Base-by-base conservation (phyloP, 2,888 invertebrate species). In the Xestia ashworthii region DNA sequence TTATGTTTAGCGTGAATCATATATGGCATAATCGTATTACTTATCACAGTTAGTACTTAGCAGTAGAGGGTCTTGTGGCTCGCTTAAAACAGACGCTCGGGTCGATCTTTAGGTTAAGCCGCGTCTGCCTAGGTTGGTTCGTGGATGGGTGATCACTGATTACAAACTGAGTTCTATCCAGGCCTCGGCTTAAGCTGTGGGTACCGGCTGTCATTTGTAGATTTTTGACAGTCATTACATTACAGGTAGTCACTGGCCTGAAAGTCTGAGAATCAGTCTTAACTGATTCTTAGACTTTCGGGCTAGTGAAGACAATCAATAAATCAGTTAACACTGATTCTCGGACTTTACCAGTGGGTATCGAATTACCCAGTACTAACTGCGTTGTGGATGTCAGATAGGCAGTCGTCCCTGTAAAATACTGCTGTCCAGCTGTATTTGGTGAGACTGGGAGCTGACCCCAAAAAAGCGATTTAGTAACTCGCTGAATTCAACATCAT, bases 1-100 rank as follows among this genome's bases (percentile, higher is more conserved):
- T 78, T 74, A 65, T 74, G 80, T 53, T 83, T 67, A 68, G 50
- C 55, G 62, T 58, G 58, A 58, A 75, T 25, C 75, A 6, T 81
- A 81, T 72, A 66, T 48, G 80, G 78, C 5, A 81, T 80, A 73
- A 81, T 81, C 81, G 44, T 38, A 74, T 80, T 80, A 81, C 55
- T 80, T 81, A 81, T 65, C 68, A 50, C 44, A 68, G 38, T 78
- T 75, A 16, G 53, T 48, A 19, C 64, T 64, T 64, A 41, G 5
- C 44, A 14, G 14, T 58, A 14, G 22, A 53, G 25, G 25, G 16
- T 5, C 58, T 25, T 14, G 25, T 58, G 25, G 25, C 58, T 25
- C 5, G 25, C 25, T 58, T 25, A 58, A 25, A 25, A 58, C 16
- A 16, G 16, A 1, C 8, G 6, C 25, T 58, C 3, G 58, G 25